phyloP scores from a whole-genome alignment of 2,797 vertebrate genomes.

The Phataginus tricuspis region DNA sequence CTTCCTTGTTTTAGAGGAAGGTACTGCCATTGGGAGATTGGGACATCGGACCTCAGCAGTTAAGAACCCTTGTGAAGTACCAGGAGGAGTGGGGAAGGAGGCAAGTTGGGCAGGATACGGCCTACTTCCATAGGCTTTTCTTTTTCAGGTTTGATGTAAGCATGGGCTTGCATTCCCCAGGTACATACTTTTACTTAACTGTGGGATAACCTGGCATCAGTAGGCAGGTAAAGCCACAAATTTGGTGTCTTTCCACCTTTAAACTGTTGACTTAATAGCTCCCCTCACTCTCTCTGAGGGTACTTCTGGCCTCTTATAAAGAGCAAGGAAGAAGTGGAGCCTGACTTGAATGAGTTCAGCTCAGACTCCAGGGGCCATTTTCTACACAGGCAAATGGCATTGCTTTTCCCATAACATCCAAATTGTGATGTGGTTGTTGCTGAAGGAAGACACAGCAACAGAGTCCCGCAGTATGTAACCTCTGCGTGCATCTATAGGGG shows the following conservation, averaged over 20 bases:
- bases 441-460: background rate
- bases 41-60: conserved; percentile 51
- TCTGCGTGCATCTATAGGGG: background rate
- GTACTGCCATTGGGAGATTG: conserved; percentile 62
- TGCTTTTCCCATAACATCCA: conserved; percentile 47
- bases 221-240: conserved; percentile 52
- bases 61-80: background rate
- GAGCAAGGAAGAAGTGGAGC: conserved; percentile 46
- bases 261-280: conserved; percentile 4
- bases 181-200: conserved; percentile 45
- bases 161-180: conserved; percentile 57
- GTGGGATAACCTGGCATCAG: conserved; percentile 44
- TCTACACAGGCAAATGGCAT: conserved; percentile 45
- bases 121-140: conserved; percentile 54
- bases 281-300: conserved; percentile 35
- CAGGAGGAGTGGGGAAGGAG: conserved; percentile 32
- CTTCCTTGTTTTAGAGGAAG: conserved; percentile 90
- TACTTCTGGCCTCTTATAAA: conserved; percentile 38
- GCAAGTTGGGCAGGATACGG: conserved; percentile 36
- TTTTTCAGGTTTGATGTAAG: conserved; percentile 60
- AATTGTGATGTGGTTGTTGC: conserved; percentile 24
- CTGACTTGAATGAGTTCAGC: conserved; percentile 46
- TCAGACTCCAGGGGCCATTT: conserved; percentile 42
- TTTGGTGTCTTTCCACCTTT: conserved; percentile 47
- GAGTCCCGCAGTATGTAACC: conserved; percentile 20